Evolutionary conservation across 2,113 vertebrate genomes (phyloP).

Genomic region (Amazona vittata): DNA sequence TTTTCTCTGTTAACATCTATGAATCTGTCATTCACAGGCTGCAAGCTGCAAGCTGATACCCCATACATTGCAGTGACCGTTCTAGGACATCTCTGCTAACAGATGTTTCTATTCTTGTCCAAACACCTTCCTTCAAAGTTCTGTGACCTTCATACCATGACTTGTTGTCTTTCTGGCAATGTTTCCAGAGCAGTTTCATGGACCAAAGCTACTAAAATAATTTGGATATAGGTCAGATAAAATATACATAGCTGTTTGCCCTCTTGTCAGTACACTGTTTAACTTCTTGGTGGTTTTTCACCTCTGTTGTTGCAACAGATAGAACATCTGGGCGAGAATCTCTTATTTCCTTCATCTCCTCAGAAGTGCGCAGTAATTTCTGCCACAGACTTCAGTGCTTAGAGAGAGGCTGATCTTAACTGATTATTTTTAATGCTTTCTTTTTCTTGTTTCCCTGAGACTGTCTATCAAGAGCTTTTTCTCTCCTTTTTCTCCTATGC

Average conservation of each 20-base stretch:
- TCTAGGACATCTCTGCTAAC: constrained; percentile 64
- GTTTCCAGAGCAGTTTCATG: constrained; percentile 37
- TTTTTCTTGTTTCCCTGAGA: background rate
- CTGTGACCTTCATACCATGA: constrained; percentile 62
- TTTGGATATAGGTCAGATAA: constrained; percentile 38
- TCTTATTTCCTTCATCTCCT: background rate
- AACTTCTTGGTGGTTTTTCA: background rate
- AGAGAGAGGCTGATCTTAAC: background rate
- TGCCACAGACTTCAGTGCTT: background rate
- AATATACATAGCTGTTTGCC: constrained; percentile 32
- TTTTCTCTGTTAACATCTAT: constrained; percentile 27
- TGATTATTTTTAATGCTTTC: background rate
- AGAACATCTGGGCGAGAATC: background rate
- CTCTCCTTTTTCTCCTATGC: background rate
- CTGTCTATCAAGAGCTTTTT: background rate
- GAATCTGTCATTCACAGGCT: constrained; percentile 46
- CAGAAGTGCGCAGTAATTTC: background rate
- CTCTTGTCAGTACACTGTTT: background rate
- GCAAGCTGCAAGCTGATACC: constrained; percentile 45
- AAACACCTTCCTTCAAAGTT: constrained; percentile 66
- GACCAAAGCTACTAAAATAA: constrained; percentile 31
- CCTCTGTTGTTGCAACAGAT: background rate
- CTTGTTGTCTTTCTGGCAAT: constrained; percentile 55
- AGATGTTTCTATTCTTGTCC: constrained; percentile 70
- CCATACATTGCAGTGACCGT: constrained; percentile 39